phyloP scores from a whole-genome alignment of 2,113 vertebrate species.

The Acinonyx jubatus region DNA sequence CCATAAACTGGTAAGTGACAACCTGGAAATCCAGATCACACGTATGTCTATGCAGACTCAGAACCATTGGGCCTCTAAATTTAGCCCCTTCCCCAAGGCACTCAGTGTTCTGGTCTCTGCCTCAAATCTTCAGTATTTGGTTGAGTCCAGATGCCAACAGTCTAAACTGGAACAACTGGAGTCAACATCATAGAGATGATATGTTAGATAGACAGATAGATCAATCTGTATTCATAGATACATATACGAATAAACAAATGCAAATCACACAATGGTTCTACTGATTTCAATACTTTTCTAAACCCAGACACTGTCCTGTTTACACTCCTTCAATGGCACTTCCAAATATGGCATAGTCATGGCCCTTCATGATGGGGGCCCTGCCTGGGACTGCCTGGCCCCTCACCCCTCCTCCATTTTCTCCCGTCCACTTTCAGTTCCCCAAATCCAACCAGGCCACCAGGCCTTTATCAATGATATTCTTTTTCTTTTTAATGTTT shows the following conservation, averaged over 20 bases:
- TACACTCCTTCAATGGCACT: background rate
- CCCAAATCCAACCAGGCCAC: background rate
- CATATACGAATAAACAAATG: background rate
- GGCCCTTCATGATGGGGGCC: background rate
- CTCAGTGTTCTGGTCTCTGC: background rate
- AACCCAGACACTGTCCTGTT: background rate
- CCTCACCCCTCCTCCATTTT: background rate
- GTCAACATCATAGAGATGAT: background rate
- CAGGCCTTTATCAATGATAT: background rate
- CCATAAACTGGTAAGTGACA: background rate
- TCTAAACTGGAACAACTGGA: background rate
- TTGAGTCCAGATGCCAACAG: background rate
- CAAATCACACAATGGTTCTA: background rate
- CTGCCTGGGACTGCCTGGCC: background rate
- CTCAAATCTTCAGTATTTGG: background rate
- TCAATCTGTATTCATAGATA: background rate
- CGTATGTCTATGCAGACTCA: background rate
- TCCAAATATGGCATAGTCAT: background rate
- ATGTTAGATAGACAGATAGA: background rate
- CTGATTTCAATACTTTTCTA: background rate
- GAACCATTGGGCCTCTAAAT: background rate
- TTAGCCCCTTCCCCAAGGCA: background rate
- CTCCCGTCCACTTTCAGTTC: background rate
- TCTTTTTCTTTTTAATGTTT: background rate
- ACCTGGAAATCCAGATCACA: background rate